Evolutionary conservation across 2,888 invertebrate genomes (phyloP), one percentile per base, ranked within the genome.

Genomic region (Acleris literana): DNA sequence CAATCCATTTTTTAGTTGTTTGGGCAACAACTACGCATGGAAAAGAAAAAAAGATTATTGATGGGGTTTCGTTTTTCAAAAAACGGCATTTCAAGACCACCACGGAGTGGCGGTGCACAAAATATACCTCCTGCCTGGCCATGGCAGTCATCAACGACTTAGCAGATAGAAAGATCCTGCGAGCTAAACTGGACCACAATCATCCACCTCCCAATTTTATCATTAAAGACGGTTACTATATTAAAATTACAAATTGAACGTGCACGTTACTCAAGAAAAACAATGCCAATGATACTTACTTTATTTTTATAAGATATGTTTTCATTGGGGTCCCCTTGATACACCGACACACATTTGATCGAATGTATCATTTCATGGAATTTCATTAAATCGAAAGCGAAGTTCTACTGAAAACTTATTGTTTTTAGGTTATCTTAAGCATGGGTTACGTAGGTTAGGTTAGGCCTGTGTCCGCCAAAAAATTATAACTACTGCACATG

Each of bases 141-240:
- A 16, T 39, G 20, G 43, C 17, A 1, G 13, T 1, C 4, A 22
- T 46, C 46, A 22, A 11, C 9, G 1, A n/a, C 25, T 25, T 16
- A 16, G n/a, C n/a, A 2, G 13, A 43, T 9, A 39, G 49, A 5
- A 11, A 25, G 16, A 5, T 60, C 7, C 17, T 55, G 16, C 33
- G 20, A 6, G 16, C 33, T 5, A 20, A 11, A 6, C 43, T 55
- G 5, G 48, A 56, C 3, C 74, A 74, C 49, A 49, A 60, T 16
- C 73, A 74, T 51, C 20, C 13, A 11, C 60, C 69, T 4, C 67
- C 71, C n/a, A 63, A 51, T 5, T 76, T 69, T 67, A 13, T 71
- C 5, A 72, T 78, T 46, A 70, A 63, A 9, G 61, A 74, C 33
- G 77, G 77, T 7, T 54, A 75, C 39, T 75, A 71, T 64, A 67